Base-by-base conservation (phyloP, 35 echinoderm and acorn worm genomes). In the Eucidaris tribuloides region DNA sequence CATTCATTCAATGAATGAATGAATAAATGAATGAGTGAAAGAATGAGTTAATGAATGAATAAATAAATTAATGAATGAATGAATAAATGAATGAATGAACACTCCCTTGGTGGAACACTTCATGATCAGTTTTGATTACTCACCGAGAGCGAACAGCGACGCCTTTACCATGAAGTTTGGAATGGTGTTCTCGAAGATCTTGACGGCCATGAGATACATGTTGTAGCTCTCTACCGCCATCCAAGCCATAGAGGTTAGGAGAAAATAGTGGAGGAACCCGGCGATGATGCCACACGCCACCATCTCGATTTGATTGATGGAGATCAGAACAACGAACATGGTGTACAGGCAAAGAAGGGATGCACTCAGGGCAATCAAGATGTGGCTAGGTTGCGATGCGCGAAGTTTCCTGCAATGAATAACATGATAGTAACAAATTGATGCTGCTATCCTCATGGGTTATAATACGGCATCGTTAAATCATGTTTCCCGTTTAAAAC, bases 301-400 rank as follows among this genome's bases (percentile, higher is more conserved):
- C 68, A 43, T 74, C 7, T 33, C 11, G 44, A 74, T 40, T 2
- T 27, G 33, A 42, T 74, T 74, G 36, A 74, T n/a, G 29, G 68
- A 74, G 68, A 74, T 33, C 5, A 74, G 68, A 22, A 70, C 24
- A 13, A 84, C 34, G 82, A 84, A 84, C 40, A 65, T 35, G 42
- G 43, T 65, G 63, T 84, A 84, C 2, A 84, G 82, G 24, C 38
- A 84, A 34, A 84, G 62, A 6, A 84, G 82, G 32, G 82, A 84
- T 18, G 65, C 24, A 3, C 30, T 70, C n/a, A 84, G 63, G 28
- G 60, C 66, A 29, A 65, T 65, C 30, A 84, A 63, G 82, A 84
- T 84, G 40, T 48, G 60, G 18, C 56, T 66, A 7, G 82, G 61
- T n/a, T 49, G 45, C 61, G 44, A 68, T 4, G 27, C 49, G 23